Conservation (phyloP, 1,140 invertebrate species). For the Musca vetustissima region DNA sequence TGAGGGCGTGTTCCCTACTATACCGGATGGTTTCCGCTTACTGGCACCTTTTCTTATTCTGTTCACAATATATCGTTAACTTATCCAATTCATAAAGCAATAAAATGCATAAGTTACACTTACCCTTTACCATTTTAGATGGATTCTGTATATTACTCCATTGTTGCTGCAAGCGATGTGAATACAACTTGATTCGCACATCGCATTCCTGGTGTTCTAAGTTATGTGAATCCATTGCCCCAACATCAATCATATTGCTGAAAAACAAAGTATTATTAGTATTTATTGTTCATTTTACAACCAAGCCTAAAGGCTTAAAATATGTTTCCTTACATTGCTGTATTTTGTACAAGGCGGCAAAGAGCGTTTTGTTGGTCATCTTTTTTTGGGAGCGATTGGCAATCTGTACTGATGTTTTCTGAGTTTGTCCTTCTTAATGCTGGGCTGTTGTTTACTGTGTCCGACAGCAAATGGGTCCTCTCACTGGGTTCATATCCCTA, state of each 20-base stretch:
- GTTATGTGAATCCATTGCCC: conserved; percentile 75
- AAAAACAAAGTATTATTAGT: conserved; percentile 32
- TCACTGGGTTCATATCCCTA: conserved; percentile 66
- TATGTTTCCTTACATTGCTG: conserved; percentile 72
- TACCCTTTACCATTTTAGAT: conserved; percentile 37
- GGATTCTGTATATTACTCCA: conserved; percentile 54
- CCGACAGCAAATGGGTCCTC: conserved; percentile 67
- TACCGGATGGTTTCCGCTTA: too few species aligned
- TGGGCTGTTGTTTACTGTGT: conserved; percentile 69
- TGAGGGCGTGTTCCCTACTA: too few species aligned
- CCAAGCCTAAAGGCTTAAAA: neutral
- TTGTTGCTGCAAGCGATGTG: conserved; percentile 62
- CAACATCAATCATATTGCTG: conserved; percentile 81
- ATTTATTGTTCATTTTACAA: too few species aligned
- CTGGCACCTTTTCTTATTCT: too few species aligned
- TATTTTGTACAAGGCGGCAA: conserved; percentile 83
- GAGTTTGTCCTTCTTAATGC: conserved; percentile 65
- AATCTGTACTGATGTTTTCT: conserved; percentile 66
- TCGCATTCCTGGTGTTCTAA: conserved; percentile 76
- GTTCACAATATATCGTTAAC: too few species aligned
- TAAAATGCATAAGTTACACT: too few species aligned
- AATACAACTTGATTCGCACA: conserved; percentile 73
- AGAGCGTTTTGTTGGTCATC: conserved; percentile 83
- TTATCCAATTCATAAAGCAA: too few species aligned
- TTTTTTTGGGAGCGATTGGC: conserved; percentile 72